Evolutionary conservation across 2,113 vertebrate genomes (phyloP).

Genomic region (Serilophus lunatus): DNA sequence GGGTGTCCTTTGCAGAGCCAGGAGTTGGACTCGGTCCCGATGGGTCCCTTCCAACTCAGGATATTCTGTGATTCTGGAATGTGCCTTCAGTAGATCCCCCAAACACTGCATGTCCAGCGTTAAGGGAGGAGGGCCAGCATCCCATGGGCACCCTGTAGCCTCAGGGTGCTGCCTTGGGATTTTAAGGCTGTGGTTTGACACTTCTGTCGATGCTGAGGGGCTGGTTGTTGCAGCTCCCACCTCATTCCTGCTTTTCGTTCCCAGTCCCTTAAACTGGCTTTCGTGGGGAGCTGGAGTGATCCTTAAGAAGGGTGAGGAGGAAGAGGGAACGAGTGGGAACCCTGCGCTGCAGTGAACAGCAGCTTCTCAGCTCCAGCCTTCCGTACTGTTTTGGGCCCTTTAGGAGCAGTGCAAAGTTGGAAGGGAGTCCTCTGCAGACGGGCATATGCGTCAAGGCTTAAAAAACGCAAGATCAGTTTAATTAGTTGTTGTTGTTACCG

Average conservation of each 20-base stretch:
- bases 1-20: neutral
- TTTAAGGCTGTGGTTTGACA: neutral
- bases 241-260: no score
- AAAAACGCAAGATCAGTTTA: neutral
- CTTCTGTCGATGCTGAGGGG: rapidly evolving
- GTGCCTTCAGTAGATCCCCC: rapidly evolving
- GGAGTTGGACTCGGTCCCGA: neutral
- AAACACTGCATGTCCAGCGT: neutral
- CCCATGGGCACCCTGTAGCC: rapidly evolving
- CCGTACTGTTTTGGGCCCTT: rapidly evolving
- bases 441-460: rapidly evolving
- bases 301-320: neutral
- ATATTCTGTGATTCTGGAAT: neutral
- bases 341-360: neutral
- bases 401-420: rapidly evolving
- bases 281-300: rapidly evolving
- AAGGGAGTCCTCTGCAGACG: neutral
- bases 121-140: neutral
- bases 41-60: neutral
- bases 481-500: neutral
- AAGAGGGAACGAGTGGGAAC: neutral
- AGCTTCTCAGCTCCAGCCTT: neutral
- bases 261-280: no score
- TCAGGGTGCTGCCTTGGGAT: neutral
- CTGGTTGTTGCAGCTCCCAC: rapidly evolving